These are phyloP conservation scores for Perognathus longimembris DNA, from an alignment of 2,113 vertebrate species.

Conservation along the genomic window DNA sequence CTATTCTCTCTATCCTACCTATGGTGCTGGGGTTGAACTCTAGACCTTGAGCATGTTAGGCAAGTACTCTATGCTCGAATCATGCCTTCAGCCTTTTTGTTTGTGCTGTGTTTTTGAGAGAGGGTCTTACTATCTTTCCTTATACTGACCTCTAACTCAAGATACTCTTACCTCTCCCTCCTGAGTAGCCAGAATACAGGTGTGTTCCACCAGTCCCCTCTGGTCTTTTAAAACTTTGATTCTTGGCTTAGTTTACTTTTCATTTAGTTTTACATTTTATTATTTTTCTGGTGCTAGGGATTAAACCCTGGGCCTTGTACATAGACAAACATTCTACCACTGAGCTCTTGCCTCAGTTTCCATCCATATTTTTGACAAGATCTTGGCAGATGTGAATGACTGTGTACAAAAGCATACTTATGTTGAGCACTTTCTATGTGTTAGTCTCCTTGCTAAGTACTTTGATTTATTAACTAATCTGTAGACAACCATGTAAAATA, in stretches of 20 bases:
- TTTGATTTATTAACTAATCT: constrained; percentile 22
- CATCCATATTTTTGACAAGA: background rate
- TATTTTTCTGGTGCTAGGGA: background rate
- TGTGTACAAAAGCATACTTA: background rate
- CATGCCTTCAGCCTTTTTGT: no score
- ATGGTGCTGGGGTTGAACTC: no score
- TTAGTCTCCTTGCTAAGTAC: background rate
- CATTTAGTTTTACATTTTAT: background rate
- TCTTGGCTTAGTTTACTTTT: constrained; percentile 30
- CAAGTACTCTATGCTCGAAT: no score
- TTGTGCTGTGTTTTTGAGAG: no score
- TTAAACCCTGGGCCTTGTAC: background rate
- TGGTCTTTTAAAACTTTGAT: background rate
- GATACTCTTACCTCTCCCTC: no score
- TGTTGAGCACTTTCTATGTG: background rate
- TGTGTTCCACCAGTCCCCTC: no score
- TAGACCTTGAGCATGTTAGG: no score
- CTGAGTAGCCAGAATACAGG: no score
- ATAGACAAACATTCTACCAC: background rate
- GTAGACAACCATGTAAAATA: constrained; percentile 6
- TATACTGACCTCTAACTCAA: no score
- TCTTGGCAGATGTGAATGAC: background rate
- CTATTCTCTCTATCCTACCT: no score
- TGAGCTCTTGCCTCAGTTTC: background rate
- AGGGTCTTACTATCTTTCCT: no score